Base-by-base conservation (phyloP, 2,113 vertebrate species). In the Odocoileus hemionus region DNA sequence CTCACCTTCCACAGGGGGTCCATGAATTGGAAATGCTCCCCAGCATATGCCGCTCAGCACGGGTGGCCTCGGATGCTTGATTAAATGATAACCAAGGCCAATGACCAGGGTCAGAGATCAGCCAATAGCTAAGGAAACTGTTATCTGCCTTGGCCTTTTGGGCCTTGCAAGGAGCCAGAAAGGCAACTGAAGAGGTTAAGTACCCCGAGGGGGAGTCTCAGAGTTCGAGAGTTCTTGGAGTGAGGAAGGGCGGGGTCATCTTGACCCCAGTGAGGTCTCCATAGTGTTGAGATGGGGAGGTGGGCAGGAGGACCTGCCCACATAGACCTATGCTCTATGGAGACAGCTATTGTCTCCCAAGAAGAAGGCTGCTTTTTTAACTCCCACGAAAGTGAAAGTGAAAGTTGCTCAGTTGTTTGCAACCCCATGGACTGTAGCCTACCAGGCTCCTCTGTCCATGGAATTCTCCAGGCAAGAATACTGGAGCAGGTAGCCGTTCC, bases 271-370 rank as follows among this genome's bases (percentile, higher is more conserved):
- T 21, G 21, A 54, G 67, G 52, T 60, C 54, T 50, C 60, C 3
- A 6, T 1, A 10, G 45, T 21, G 13, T 55, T 50, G 16, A 4
- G 45, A 17, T 0, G 0, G 19, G 79, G 30, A 47, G 11, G 47
- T 33, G 0, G 3, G 36, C 43, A 6, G 17, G 21, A 11, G 50
- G 7, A 13, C 60, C 47, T 50, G 47, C 47, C 47, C 47, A 1
- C 47, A 50, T 50, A 50, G 7, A 13, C 60, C n/a, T 21, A 16
- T 52, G 50, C 15, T 19, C 50, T 19, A 0, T 58, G 50, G 25
- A 74, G 33, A 10, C 17, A 78, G 76, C 57, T 43, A 4, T 78
- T 45, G 10, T 70, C 89, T 52, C 91, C 92, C 17, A 28, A 89
- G 89, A 70, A 39, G 19, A 33, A 39, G 2, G 0, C 30, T 28